These are phyloP conservation scores for Diploscapter pachys DNA, from an alignment of 1,140 invertebrate species.

Conservation along the genomic window DNA sequence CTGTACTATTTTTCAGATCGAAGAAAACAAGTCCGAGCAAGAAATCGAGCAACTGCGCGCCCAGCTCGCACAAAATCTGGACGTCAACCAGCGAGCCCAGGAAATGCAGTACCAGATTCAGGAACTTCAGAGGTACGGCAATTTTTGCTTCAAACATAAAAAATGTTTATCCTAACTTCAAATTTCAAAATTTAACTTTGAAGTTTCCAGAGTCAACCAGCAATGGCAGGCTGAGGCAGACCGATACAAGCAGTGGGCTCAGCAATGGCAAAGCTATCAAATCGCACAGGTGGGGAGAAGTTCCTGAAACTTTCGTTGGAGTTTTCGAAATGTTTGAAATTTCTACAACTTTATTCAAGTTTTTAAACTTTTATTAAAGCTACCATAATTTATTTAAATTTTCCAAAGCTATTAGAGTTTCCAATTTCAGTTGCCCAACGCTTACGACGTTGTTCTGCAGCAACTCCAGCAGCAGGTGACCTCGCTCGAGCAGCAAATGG, in stretches of 20 bases:
- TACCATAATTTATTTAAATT: too few relatives aligned
- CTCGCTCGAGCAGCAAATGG: slow-evolving; percentile 48
- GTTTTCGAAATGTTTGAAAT: not conserved
- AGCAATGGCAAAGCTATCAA: slow-evolving; percentile 57
- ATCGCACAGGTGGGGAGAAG: slow-evolving; percentile 35
- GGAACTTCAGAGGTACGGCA: slow-evolving; percentile 15
- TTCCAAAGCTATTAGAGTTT: not conserved
- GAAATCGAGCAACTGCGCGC: slow-evolving; percentile 26
- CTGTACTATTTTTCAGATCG: not conserved
- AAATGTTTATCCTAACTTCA: too few relatives aligned
- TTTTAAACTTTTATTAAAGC: not conserved
- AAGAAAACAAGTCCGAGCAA: slow-evolving; percentile 18
- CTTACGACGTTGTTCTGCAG: not conserved
- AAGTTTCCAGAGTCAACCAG: slow-evolving; percentile 38
- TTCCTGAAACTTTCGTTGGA: too few relatives aligned
- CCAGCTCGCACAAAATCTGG: slow-evolving; percentile 5
- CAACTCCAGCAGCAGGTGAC: slow-evolving; percentile 25
- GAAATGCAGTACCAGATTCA: slow-evolving; percentile 10
- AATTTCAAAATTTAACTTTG: not conserved
- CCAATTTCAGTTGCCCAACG: slow-evolving; percentile 42
- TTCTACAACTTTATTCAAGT: not conserved
- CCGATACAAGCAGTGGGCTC: slow-evolving; percentile 47
- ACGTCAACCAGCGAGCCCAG: slow-evolving; percentile 10
- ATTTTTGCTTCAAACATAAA: not conserved
- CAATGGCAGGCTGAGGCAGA: slow-evolving; percentile 55